Evolutionary conservation across 2,113 vertebrate species (phyloP), one percentile per base, ranked within the genome.

Genomic region (Pseudorectes ferrugineus): DNA sequence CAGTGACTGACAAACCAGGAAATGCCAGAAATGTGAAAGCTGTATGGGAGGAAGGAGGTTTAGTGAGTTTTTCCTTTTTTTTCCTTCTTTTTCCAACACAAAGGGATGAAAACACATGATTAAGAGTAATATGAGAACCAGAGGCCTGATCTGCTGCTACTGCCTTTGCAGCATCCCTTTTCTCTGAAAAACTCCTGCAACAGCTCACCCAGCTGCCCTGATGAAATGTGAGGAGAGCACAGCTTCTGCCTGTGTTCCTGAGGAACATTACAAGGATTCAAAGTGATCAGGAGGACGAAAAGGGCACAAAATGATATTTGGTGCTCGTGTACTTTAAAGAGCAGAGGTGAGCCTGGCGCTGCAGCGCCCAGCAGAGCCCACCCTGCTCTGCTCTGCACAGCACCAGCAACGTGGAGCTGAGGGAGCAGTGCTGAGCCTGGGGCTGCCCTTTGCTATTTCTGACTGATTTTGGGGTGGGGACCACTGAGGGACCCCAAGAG

Each of bases 331-430:
- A 25, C 48, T 62, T 2, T 14, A 19, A 29, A 71, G 75, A 21
- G 74, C 85, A 78, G 57, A 42, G 65, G 57, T 14, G 48, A 87
- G n/a, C 0, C 55, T 25, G 84, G 54, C 10, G 2, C 52, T 33
- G 45, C 82, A 86, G 63, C 38, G 17, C 9, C 14, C 0, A 5
- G 73, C 73, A 70, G 40, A 70, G 55, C 55, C 48, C 38, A 5
- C 14, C 62, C 63, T 36, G 18, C 54, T 36, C 52, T 43, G 68
- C 40, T 3, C 58, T 35, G 48, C 49, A 16, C 43, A 48, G 0
- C 46, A 3, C 21, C 46, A 21, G 57, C 1, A 3, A 5, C 5
- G 2, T 29, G n/a, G 24, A 23, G 33, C 33, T 26, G 20, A 16
- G 66, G 33, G 13, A 12, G 36, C 33, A 45, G 7, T 1, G 54